Evolutionary conservation across 1,140 invertebrate species (phyloP), one percentile per base, ranked within the genome.

Genomic region (Eulimnadia texana): DNA sequence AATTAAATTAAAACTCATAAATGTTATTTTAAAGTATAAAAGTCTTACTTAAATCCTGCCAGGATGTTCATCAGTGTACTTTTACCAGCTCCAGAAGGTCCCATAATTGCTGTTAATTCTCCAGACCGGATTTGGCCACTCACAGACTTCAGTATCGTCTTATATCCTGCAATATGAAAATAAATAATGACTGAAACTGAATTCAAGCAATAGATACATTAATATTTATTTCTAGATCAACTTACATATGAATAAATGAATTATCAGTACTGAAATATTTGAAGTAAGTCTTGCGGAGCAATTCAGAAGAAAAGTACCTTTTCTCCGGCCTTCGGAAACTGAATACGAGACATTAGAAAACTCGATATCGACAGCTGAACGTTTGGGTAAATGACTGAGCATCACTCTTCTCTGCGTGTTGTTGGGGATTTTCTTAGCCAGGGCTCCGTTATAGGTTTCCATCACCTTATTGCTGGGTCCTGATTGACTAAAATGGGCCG

Each of bases 71-170:
- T 74, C 3, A 93, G 72, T 0, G 90, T 93, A 29, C 86, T 91
- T 74, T 96, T 96, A 19, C 92, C 93, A 1, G 90, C 86, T 2
- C 91, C 49, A 0, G 89, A 93, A 3, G 88, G 88, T 2, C 90
- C 89, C 70, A 93, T 77, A 64, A 93, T 91, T 2, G 84, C 88
- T 0, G 85, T 87, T 50, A 93, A 73, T 66, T 90, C 77, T 0
- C 86, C 86, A 1, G 84, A 83, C 57, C 75, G 77, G 68, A 88
- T 88, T 64, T 82, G 78, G 0, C 86, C 86, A 63, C 77, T 85
- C 9, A 89, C 76, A 42, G 79, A 80, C 59, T 80, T 77, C 29
- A 89, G 71, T 60, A 89, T 84, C n/a, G 83, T 68, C 68, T 87
- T 87, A 50, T 49, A 51, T 59, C 49, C 42, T 59, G 16, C 33